phyloP scores from a whole-genome alignment of 2,113 vertebrate species.

The Cnemophilus loriae region DNA sequence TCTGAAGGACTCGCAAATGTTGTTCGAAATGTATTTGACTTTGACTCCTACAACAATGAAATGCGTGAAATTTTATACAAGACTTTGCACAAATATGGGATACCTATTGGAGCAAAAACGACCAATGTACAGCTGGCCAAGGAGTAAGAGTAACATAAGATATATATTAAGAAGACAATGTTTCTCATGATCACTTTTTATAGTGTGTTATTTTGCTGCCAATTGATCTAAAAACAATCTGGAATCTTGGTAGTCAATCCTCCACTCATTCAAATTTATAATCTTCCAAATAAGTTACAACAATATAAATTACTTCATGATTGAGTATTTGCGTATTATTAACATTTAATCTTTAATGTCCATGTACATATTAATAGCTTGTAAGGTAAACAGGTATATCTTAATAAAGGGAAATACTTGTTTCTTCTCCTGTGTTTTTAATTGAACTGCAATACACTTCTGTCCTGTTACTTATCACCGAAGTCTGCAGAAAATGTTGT shows the following conservation, averaged over 20 bases:
- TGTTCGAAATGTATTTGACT: constrained; percentile 95
- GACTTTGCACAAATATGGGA: constrained; percentile 91
- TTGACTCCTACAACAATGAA: constrained; percentile 95
- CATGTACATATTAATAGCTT: constrained; percentile 38
- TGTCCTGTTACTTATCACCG: background rate
- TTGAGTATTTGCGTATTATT: constrained; percentile 41
- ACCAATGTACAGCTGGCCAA: constrained; percentile 89
- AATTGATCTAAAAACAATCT: constrained; percentile 7
- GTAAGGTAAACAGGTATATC: constrained; percentile 59
- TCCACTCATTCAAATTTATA: background rate
- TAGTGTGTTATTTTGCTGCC: constrained; percentile 1
- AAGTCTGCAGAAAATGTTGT: background rate
- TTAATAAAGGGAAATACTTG: constrained; percentile 97
- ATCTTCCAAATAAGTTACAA: background rate
- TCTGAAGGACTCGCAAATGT: constrained; percentile 89
- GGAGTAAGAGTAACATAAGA: constrained; percentile 87
- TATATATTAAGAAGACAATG: constrained; percentile 17
- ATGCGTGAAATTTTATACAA: constrained; percentile 84
- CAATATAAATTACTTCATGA: constrained; percentile 5
- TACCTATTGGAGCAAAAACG: constrained; percentile 91
- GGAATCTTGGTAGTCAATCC: constrained; percentile 14
- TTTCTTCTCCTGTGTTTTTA: constrained; percentile 87
- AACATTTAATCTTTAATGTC: constrained; percentile 29
- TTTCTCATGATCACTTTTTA: background rate
- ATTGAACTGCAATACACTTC: constrained; percentile 49